Percentiles rank a stretch among this genome's conserved stretches.
phyloP scores from a whole-genome alignment of 2,888 invertebrate genomes.

The Deroplatys truncata region DNA sequence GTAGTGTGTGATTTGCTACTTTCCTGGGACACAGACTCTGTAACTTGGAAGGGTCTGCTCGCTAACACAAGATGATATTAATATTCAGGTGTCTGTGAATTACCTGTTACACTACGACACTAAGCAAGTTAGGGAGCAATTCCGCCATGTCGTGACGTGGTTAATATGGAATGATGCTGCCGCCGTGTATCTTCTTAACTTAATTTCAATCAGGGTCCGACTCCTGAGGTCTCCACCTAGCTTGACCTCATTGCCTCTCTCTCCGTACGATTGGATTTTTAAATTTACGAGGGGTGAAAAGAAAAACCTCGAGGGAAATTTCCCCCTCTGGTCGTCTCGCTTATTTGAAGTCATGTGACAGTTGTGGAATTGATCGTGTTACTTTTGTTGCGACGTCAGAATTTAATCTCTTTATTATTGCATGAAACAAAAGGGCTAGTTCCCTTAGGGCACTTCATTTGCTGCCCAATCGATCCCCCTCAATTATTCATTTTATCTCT shows the following conservation, averaged over 20 bases:
- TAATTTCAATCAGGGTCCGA: constrained; percentile 4
- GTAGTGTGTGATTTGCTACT: no score
- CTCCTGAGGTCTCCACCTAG: not conserved
- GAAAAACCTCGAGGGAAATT: constrained; percentile 22
- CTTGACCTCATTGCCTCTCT: constrained; percentile 2
- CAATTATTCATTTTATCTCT: constrained; percentile 15
- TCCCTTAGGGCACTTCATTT: constrained; percentile 24
- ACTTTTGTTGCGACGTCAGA: not conserved
- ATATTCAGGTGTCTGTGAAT: no score
- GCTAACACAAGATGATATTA: no score
- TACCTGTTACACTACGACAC: no score
- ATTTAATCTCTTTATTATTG: constrained; percentile 25
- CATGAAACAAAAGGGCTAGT: constrained; percentile 22
- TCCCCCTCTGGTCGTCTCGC: constrained; percentile 11
- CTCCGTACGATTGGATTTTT: not conserved
- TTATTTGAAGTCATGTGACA: constrained; percentile 28
- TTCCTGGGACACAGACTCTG: no score
- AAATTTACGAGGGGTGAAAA: constrained; percentile 2
- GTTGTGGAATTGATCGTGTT: constrained; percentile 20
- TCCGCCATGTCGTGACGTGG: not conserved
- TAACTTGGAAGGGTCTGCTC: no score
- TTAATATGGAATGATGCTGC: constrained; percentile 2
- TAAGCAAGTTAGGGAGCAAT: not conserved
- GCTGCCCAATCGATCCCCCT: constrained; percentile 3
- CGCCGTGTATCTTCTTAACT: not conserved